Evolutionary conservation across 2,113 vertebrate species (phyloP).

Genomic region (Aegithalos caudatus): DNA sequence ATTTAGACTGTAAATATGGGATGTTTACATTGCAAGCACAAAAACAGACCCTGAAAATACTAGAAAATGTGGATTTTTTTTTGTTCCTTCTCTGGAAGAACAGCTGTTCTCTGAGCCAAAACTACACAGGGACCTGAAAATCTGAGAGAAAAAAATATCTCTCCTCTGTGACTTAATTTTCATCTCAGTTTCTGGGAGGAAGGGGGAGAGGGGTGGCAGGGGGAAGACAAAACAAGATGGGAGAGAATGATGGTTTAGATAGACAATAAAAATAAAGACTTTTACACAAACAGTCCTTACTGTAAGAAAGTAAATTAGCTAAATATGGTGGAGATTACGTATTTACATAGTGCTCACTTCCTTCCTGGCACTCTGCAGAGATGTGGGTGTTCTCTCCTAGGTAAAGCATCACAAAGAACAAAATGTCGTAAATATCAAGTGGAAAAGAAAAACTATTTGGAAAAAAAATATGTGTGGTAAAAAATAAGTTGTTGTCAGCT

Average conservation of each 20-base stretch:
- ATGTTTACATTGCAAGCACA: neutral
- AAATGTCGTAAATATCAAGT: neutral
- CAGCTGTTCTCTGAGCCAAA: neutral
- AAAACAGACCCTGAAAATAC: neutral
- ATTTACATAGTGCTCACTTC: neutral
- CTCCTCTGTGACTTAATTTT: neutral
- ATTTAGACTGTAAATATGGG: neutral
- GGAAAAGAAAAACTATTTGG: neutral
- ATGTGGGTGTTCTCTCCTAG: neutral
- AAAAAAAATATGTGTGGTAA: neutral
- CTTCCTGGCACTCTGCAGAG: neutral
- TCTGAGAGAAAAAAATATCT: neutral
- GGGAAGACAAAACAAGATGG: accelerated
- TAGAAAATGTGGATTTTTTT: neutral
- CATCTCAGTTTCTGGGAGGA: neutral
- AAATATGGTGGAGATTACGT: neutral
- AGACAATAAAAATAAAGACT: neutral
- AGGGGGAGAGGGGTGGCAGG: accelerated
- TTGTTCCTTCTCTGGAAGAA: neutral
- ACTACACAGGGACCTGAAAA: neutral
- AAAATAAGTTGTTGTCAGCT: neutral
- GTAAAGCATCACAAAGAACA: neutral
- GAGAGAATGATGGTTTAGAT: neutral
- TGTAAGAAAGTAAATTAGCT: neutral
- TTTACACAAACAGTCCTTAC: neutral